Base-by-base conservation (phyloP, 1,140 invertebrate genomes). In the Limonius californicus region DNA sequence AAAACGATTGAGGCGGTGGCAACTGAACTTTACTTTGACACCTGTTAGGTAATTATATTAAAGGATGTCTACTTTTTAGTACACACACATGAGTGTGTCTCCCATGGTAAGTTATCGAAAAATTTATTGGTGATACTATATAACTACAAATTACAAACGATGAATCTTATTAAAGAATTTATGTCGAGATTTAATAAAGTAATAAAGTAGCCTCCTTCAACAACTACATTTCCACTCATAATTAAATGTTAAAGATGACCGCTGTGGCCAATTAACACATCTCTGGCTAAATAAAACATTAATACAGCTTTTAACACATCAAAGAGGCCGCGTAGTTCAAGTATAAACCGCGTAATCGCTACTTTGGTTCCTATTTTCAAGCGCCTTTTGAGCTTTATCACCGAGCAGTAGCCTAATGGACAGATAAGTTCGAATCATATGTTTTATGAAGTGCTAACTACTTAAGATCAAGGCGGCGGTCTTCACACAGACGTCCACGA, bases 251-350 rank as follows among this genome's bases (percentile, higher is more conserved):
- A 45, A 45, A 45, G 16, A 45, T 45, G 42, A 45, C 42, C 42
- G 42, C 42, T 45, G 42, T 54, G 23, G 30, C 54, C 67, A 72
- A 72, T 72, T 72, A 72, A 58, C 71, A 72, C 69, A 64, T 70
- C 64, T 35, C 61, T 62, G 54, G 57, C 42, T 62, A 71, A 72
- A 71, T 65, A 68, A 70, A 68, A 68, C 62, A 64, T 63, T 72
- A 72, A 72, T 72, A 67, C 54, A 66, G 71, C 71, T 72, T 72
- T 72, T 72, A 72, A 70, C 59, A 66, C 47, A 69, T 72, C 67
- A 71, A 68, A 72, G 57, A 50, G 16, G 47, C 65, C 57, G 61
- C 54, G 59, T 4, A 27, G 9, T 58, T 60, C 23, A 45, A 61
- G 62, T 59, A 45, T 45, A 45, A 4, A 45, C 42, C 23, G 16